Percentiles rank a stretch among this genome's conserved stretches.
Conservation (phyloP, 2,797 vertebrate species). For the Phoxinus dragarum region DNA sequence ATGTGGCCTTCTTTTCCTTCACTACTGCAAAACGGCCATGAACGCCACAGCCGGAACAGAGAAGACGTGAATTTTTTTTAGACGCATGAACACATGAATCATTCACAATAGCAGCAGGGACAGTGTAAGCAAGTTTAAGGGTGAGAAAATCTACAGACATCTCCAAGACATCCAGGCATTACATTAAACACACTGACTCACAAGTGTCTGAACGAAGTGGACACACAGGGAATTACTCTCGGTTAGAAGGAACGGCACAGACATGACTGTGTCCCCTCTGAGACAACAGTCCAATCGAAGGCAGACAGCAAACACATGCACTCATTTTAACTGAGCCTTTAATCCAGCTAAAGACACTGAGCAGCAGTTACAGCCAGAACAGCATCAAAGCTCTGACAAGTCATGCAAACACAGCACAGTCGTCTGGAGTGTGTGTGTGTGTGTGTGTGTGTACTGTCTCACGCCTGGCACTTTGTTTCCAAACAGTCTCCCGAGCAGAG, state of each 20-base stretch:
- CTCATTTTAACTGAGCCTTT: slow-evolving; percentile 48
- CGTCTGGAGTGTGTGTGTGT: not conserved
- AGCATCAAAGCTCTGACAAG: slow-evolving; percentile 41
- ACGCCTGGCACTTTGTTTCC: slow-evolving; percentile 38
- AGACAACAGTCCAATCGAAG: slow-evolving; percentile 13
- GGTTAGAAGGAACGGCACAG: slow-evolving; percentile 14
- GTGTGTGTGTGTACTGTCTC: not conserved
- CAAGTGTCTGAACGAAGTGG: not conserved
- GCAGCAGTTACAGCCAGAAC: slow-evolving; percentile 47
- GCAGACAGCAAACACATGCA: slow-evolving; percentile 52
- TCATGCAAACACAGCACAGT: slow-evolving; percentile 40
- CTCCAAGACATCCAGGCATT: slow-evolving; percentile 54
- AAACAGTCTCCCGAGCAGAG: not conserved
- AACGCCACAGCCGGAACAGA: slow-evolving; percentile 28
- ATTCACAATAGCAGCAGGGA: slow-evolving; percentile 10
- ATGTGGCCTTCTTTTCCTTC: slow-evolving; percentile 62
- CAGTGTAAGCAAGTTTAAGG: slow-evolving; percentile 2
- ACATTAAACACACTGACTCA: slow-evolving; percentile 35
- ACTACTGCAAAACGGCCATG: slow-evolving; percentile 40
- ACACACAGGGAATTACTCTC: slow-evolving; percentile 42
- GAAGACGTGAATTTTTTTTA: not conserved
- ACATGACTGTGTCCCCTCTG: slow-evolving; percentile 25
- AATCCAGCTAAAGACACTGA: slow-evolving; percentile 47
- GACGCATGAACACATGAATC: slow-evolving; percentile 1
- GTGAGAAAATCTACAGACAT: slow-evolving; percentile 55